phyloP scores from a whole-genome alignment of 1,140 invertebrate genomes.

The Eumaeus atala region DNA sequence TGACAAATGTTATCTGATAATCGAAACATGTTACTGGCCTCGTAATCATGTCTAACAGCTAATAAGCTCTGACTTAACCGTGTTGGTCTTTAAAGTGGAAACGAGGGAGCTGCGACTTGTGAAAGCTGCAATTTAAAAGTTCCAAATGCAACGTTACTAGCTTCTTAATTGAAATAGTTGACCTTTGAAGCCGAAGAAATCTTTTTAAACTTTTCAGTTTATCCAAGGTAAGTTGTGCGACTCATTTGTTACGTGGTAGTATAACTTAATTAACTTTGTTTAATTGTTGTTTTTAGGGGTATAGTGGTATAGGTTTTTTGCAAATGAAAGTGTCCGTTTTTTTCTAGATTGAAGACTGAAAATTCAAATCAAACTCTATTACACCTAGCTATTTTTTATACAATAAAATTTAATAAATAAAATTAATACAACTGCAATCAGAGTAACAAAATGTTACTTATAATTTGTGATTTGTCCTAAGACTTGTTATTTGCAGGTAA shows the following conservation, averaged over 20 bases:
- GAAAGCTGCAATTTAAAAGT: conserved; percentile 32
- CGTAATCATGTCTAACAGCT: conserved; percentile 1
- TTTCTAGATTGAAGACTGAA: too few relatives aligned
- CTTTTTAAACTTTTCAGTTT: conserved; percentile 32
- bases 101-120: conserved; percentile 23
- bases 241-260: conserved; percentile 8
- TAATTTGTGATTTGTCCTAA: too few relatives aligned
- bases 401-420: too few relatives aligned
- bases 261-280: conserved; percentile 5
- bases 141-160: conserved; percentile 34
- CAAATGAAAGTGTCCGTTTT: too few relatives aligned
- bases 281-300: too few relatives aligned
- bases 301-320: too few relatives aligned
- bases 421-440: too few relatives aligned
- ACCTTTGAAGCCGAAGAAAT: conserved; percentile 20
- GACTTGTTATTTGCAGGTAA: too few relatives aligned
- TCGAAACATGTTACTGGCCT: background rate
- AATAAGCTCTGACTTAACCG: conserved; percentile 5
- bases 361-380: too few relatives aligned
- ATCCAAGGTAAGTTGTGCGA: conserved; percentile 20
- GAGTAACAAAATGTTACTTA: too few relatives aligned
- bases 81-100: conserved; percentile 16
- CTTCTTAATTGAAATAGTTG: conserved; percentile 57
- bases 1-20: background rate
- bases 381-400: too few relatives aligned